Evolutionary conservation across 2,888 invertebrate genomes (phyloP), one percentile per base, ranked within the genome.

Genomic region (Molorchus minor): DNA sequence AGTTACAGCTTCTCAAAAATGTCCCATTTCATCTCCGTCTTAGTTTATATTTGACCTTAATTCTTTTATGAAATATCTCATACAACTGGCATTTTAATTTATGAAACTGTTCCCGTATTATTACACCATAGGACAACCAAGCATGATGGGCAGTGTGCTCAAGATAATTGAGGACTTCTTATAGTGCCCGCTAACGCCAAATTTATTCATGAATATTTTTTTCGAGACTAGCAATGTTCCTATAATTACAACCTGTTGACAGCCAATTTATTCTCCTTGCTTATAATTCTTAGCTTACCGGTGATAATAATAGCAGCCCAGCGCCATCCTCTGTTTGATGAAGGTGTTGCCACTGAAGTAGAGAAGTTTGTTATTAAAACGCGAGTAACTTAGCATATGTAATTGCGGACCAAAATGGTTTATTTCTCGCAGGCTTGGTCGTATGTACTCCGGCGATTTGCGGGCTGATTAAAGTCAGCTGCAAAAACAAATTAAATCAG

Each of bases 241-340:
- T 13, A 25, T 51, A 35, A 51, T 51, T 41, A 40, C 40, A 4
- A 51, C 15, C 10, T 40, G 40, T 10, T 51, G 47, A 47, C 15
- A 16, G 38, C 25, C 55, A 10, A 17, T 64, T 64, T 61, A 64
- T 60, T 58, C 52, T 55, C 58, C 43, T 45, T 53, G 51, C 54
- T 49, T 44, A 49, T 63, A 63, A 63, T 60, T 54, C 49, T 38
- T 55, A 53, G 12, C 43, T 57, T 7, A 13, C 20, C 20, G 36
- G 16, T 36, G 36, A 51, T 51, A 35, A 19, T 47, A 38, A 8
- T 20, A 12, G 29, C 40, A 35, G 12, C 35, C 13, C 38, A 21
- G 8, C 16, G 8, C 12, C 21, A 49, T 49, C 25, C n/a, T 21
- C 12, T 49, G 38, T 25, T 40, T 25, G 33, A 10, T 1, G 13